phyloP scores from a whole-genome alignment of 2,888 invertebrate genomes.

The Agelastica alni region DNA sequence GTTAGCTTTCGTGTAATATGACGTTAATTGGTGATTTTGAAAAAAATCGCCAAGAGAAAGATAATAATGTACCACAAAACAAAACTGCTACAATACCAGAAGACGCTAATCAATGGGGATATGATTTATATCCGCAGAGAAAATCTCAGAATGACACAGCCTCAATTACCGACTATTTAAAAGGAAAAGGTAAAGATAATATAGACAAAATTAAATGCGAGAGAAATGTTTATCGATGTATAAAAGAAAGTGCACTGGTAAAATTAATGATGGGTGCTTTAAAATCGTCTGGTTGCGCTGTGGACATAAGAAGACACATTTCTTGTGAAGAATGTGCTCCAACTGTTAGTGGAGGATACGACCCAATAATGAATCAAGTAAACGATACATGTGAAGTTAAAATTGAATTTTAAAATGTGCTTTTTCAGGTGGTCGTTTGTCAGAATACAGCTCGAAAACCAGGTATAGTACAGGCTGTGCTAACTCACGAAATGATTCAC shows the following conservation, averaged over 20 bases:
- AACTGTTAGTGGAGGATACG: constrained; percentile 88
- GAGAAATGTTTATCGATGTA: constrained; percentile 73
- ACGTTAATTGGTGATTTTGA: constrained; percentile 2
- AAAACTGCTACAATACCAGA: neutral
- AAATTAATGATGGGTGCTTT: constrained; percentile 85
- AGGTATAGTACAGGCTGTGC: constrained; percentile 75
- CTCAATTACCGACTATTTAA: constrained; percentile 24
- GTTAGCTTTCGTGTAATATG: neutral
- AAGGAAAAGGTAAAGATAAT: constrained; percentile 69
- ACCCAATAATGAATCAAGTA: constrained; percentile 79
- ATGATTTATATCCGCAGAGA: constrained; percentile 83
- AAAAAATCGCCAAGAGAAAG: neutral
- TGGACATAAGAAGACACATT: constrained; percentile 86
- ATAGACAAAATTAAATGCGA: constrained; percentile 80
- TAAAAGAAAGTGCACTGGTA: constrained; percentile 78
- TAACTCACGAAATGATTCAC: constrained; percentile 93
- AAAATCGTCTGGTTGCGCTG: constrained; percentile 76
- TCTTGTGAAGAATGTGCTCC: constrained; percentile 89
- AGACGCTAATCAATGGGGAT: constrained; percentile 64
- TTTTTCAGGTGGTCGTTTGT: constrained; percentile 82
- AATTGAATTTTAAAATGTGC: constrained; percentile 1
- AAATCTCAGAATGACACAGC: constrained; percentile 71
- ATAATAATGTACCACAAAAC: neutral
- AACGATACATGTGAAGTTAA: constrained; percentile 1
- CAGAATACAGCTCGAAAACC: constrained; percentile 77